Percentiles rank a stretch among this genome's conserved stretches.
Conservation (phyloP, 2,797 vertebrate species). For the Rhabdophis nuchalis region DNA sequence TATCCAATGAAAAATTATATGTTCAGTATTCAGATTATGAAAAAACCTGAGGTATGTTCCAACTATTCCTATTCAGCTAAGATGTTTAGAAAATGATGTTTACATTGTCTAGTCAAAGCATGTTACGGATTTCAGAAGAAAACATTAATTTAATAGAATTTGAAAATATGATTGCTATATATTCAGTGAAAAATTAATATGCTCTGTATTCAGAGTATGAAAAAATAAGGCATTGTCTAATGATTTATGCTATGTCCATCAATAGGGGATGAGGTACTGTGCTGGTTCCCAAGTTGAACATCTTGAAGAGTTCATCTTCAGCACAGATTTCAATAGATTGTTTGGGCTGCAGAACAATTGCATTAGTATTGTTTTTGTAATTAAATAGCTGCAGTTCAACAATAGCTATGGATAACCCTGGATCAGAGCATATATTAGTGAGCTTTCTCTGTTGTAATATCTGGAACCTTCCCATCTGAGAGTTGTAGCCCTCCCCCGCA, state of each 20-base stretch:
- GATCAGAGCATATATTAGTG: background rate
- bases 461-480: background rate
- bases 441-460: background rate
- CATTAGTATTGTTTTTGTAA: background rate
- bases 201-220: conserved; percentile 96
- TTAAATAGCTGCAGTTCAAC: background rate
- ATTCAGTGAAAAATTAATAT: conserved; percentile 98
- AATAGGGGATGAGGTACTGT: background rate
- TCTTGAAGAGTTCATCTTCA: background rate
- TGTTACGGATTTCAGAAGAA: conserved; percentile 90
- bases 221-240: conserved; percentile 77
- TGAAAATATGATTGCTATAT: conserved; percentile 93
- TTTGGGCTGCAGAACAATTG: background rate
- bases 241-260: background rate
- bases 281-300: background rate
- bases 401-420: background rate
- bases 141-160: conserved; percentile 96
- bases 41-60: conserved; percentile 88
- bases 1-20: conserved; percentile 98
- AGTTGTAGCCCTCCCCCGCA: background rate
- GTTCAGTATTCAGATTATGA: conserved; percentile 97
- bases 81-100: conserved; percentile 58
- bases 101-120: conserved; percentile 98
- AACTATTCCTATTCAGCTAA: background rate
- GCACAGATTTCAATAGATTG: background rate